These are phyloP conservation scores for Harpagus bidentatus DNA, from an alignment of 2,113 vertebrate genomes.

Conservation along the genomic window DNA sequence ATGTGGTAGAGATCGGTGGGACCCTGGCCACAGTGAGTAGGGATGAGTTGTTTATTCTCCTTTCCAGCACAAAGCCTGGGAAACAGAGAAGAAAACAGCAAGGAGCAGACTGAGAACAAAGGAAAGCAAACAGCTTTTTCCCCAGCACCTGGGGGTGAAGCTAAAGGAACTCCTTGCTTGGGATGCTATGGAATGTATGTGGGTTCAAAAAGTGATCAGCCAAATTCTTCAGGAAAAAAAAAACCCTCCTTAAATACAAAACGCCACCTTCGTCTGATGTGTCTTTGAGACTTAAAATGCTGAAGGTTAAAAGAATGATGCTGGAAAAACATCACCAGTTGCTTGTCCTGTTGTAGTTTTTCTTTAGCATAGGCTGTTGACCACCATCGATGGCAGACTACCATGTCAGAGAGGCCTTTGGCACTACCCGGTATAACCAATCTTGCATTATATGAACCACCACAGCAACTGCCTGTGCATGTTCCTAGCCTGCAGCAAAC, in stretches of 20 bases:
- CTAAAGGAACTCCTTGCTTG: neutral
- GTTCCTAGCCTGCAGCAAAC: neutral
- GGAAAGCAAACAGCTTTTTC: neutral
- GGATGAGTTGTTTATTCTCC: neutral
- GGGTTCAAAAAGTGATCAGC: neutral
- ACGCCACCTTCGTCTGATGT: neutral
- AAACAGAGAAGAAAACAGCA: neutral
- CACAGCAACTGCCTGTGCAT: neutral
- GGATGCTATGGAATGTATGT: neutral
- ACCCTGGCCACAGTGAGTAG: neutral
- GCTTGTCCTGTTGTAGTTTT: neutral
- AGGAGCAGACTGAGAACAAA: neutral
- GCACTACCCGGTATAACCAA: neutral
- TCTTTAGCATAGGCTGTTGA: neutral
- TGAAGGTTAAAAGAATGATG: neutral
- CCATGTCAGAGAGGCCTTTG: neutral
- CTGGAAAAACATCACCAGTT: neutral
- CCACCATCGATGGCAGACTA: neutral
- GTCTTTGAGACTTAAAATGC: neutral
- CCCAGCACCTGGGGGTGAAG: neutral
- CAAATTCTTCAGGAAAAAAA: neutral
- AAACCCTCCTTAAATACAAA: neutral
- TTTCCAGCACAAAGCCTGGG: neutral
- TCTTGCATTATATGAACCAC: neutral
- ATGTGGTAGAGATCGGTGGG: neutral